phyloP scores from a whole-genome alignment of 2,113 vertebrate species.

The Patagioenas fasciata region DNA sequence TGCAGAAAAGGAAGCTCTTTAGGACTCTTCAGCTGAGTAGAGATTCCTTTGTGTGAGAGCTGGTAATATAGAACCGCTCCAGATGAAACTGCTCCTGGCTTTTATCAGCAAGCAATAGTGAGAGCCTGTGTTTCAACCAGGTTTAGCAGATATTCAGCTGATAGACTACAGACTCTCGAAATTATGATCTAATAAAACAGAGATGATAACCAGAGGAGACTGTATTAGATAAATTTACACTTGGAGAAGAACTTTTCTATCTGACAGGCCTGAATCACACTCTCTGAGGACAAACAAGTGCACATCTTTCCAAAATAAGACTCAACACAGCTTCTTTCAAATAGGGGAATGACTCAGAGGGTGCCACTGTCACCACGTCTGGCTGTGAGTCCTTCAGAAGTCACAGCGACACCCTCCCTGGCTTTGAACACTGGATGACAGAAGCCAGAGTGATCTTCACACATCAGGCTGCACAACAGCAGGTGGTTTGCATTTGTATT shows the following conservation, averaged over 20 bases:
- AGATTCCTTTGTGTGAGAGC: background rate
- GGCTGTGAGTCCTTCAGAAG: conserved; percentile 18
- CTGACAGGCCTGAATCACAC: background rate
- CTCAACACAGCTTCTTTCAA: background rate
- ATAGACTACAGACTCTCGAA: background rate
- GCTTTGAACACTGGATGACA: background rate
- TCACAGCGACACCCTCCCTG: background rate
- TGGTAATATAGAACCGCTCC: background rate
- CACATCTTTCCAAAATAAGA: conserved; percentile 9
- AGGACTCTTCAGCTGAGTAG: background rate
- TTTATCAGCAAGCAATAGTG: background rate
- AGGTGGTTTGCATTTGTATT: background rate
- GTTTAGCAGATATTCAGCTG: background rate
- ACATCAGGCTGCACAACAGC: background rate
- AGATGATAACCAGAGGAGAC: background rate
- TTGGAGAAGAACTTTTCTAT: background rate
- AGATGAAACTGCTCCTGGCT: background rate
- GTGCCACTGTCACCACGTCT: conserved; percentile 11
- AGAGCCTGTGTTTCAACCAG: background rate
- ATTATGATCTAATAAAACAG: background rate
- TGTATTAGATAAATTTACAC: background rate
- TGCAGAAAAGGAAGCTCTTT: background rate
- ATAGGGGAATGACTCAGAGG: background rate
- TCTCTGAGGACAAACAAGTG: background rate
- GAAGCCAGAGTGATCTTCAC: background rate